Conservation (phyloP, 1,140 invertebrate genomes). For the Camponotus pennsylvanicus region DNA sequence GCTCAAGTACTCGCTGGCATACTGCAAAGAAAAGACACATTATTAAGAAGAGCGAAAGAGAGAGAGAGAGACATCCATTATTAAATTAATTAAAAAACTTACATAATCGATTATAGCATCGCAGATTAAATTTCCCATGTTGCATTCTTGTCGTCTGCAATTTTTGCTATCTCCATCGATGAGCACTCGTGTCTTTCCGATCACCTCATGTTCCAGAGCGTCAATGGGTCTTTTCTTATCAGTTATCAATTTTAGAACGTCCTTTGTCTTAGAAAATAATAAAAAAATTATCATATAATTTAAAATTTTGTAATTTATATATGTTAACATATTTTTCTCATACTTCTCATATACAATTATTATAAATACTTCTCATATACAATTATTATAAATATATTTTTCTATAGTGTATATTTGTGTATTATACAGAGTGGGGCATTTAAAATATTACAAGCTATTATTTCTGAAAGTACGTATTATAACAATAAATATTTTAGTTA, state of each 20-base stretch:
- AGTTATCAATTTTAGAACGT: constrained; percentile 89
- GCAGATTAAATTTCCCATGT: constrained; percentile 93
- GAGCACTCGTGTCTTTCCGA: constrained; percentile 89
- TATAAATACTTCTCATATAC: no score
- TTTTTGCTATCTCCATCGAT: constrained; percentile 87
- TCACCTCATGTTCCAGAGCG: constrained; percentile 85
- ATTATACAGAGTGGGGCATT: no score
- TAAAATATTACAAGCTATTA: no score
- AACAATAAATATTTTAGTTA: no score
- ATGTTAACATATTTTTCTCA: background rate
- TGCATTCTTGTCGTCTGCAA: constrained; percentile 93
- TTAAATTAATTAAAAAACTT: constrained; percentile 69
- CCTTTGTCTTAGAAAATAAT: constrained; percentile 86
- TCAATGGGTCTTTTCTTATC: constrained; percentile 88
- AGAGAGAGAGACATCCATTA: background rate
- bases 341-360: no score
- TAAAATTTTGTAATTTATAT: background rate
- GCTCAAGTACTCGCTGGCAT: constrained; percentile 78
- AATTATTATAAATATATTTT: no score
- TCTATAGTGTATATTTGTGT: no score
- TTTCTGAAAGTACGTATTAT: no score
- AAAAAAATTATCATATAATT: background rate
- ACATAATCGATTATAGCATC: constrained; percentile 90
- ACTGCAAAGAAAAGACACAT: constrained; percentile 76
- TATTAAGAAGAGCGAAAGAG: background rate